Percentiles rank a stretch among this genome's conserved stretches.
Conservation (phyloP, 2,797 vertebrate species). For the Lacerta bilineata region DNA sequence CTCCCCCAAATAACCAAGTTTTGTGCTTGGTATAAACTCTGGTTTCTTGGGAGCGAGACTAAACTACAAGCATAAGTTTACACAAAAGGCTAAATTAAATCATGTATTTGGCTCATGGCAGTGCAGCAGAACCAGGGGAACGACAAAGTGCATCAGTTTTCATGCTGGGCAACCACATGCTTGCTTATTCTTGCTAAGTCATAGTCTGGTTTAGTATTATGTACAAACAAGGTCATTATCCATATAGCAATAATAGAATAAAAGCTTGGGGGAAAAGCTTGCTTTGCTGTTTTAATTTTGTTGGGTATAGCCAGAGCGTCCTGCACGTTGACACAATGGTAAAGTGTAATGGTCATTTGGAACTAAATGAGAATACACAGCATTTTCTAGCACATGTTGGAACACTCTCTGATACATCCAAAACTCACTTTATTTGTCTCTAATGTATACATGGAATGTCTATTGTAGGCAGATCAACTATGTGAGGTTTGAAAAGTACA, state of each 20-base stretch:
- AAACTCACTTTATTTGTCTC: background rate
- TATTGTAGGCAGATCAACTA: background rate
- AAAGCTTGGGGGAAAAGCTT: conserved; percentile 17
- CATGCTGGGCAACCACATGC: no score
- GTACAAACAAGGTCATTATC: background rate
- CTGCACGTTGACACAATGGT: background rate
- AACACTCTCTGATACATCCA: background rate
- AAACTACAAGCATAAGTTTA: no score
- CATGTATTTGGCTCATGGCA: no score
- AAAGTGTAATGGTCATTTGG: background rate
- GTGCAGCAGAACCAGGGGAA: no score
- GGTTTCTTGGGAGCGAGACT: no score
- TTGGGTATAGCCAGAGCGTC: background rate
- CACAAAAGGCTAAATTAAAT: no score
- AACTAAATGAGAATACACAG: background rate
- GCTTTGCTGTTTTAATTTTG: conserved; percentile 3
- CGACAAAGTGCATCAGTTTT: no score
- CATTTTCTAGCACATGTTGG: background rate
- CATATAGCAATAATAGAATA: background rate
- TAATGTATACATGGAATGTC: background rate
- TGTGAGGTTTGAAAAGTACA: background rate
- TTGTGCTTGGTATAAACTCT: no score
- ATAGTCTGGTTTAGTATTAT: no score
- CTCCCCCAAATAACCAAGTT: no score
- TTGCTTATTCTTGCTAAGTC: no score